Evolutionary conservation across 2,113 vertebrate genomes (phyloP).

Genomic region (Tiliqua scincoides): DNA sequence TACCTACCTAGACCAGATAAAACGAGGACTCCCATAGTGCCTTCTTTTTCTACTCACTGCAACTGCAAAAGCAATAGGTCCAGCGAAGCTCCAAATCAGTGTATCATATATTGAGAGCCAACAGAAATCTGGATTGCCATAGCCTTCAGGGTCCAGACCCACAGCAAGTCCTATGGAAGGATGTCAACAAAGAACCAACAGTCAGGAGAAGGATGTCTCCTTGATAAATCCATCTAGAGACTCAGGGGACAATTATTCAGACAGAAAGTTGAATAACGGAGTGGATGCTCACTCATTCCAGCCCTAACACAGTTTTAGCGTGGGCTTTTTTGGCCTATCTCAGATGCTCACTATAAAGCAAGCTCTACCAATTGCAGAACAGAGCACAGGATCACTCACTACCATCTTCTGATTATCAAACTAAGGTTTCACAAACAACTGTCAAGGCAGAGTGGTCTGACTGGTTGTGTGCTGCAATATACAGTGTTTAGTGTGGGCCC

Average conservation of each 20-base stretch:
- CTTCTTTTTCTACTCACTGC: constrained; percentile 77
- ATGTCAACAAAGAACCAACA: not conserved
- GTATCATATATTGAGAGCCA: constrained; percentile 94
- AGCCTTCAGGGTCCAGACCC: constrained; percentile 93
- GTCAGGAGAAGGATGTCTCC: not conserved
- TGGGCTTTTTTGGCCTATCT: not conserved
- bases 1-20: not conserved
- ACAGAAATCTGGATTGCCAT: constrained; percentile 94
- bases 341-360: not conserved
- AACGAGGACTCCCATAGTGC: not conserved
- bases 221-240: not conserved
- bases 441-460: not conserved
- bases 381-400: not conserved
- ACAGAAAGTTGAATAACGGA: too few relatives aligned
- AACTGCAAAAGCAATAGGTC: constrained; percentile 84
- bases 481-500: not conserved
- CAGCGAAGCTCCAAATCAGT: constrained; percentile 93
- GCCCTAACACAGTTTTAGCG: not conserved
- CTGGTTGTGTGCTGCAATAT: not conserved
- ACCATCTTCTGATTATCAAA: not conserved
- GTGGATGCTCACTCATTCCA: not conserved
- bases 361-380: not conserved
- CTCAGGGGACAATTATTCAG: not conserved
- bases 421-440: not conserved
- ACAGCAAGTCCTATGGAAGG: constrained; percentile 84